Conservation (phyloP, 2,113 vertebrate species). For the Odontesthes bonariensis region DNA sequence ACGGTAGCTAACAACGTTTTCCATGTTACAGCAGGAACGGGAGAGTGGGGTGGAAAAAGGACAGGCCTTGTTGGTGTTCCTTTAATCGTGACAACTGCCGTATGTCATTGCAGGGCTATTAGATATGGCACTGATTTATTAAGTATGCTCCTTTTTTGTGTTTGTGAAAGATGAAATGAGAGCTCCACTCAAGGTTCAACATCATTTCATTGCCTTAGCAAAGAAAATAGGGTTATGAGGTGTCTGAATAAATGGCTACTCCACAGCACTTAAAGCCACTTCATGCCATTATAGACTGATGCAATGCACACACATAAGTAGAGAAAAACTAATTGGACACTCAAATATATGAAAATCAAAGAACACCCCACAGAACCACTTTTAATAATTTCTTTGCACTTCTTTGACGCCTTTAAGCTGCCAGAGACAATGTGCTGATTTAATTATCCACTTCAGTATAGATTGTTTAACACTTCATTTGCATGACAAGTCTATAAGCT, state of each 20-base stretch:
- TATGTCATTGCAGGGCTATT: conserved; percentile 52
- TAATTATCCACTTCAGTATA: conserved; percentile 39
- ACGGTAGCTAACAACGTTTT: conserved; percentile 46
- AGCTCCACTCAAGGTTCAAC: background rate
- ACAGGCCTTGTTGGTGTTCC: conserved; percentile 7
- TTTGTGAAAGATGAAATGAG: background rate
- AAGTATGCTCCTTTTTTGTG: conserved; percentile 4
- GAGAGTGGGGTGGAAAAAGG: conserved; percentile 17
- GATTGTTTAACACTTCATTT: conserved; percentile 43
- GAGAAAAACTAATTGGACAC: conserved; percentile 44
- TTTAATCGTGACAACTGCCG: conserved; percentile 50
- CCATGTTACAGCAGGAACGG: conserved; percentile 38
- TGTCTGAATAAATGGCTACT: conserved; percentile 28
- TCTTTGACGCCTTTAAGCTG: conserved; percentile 20
- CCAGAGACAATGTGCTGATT: conserved; percentile 30
- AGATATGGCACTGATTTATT: conserved; percentile 36
- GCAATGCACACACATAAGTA: conserved; percentile 19
- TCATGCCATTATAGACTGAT: conserved; percentile 51
- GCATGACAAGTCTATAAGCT: conserved; percentile 45
- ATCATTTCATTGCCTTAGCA: conserved; percentile 40
- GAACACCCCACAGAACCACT: conserved; percentile 28
- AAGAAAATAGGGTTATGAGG: conserved; percentile 31
- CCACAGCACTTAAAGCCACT: conserved; percentile 26
- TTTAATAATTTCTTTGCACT: conserved; percentile 18
- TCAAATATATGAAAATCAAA: conserved; percentile 42